Conservation (phyloP, 2,797 vertebrate genomes). For the Acridotheres tristis region DNA sequence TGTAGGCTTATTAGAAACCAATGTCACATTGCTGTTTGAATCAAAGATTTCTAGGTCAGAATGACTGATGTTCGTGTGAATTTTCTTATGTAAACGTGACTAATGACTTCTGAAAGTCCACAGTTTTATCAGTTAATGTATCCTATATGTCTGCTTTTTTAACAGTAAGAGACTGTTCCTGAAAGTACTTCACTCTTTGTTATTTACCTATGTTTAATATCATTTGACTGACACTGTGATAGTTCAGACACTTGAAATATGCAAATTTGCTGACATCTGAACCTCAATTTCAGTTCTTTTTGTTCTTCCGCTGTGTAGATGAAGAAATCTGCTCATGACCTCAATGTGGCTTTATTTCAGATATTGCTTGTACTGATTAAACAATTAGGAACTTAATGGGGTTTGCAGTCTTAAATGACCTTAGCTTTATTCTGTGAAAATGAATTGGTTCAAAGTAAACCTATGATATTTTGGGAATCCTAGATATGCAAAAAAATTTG, state of each 20-base stretch:
- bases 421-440: neutral
- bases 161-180: neutral
- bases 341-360: neutral
- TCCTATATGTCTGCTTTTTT: neutral
- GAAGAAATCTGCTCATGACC: neutral
- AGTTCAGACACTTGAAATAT: neutral
- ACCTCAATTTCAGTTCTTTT: neutral
- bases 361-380: neutral
- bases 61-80: neutral
- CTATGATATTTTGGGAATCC: neutral
- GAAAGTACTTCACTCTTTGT: neutral
- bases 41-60: constrained; percentile 46
- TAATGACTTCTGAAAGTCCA: neutral
- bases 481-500: neutral
- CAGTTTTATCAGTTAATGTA: neutral
- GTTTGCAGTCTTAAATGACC: neutral
- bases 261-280: neutral
- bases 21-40: constrained; percentile 39
- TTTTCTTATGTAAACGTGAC: constrained; percentile 7
- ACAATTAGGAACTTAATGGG: neutral
- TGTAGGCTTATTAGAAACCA: constrained; percentile 36
- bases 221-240: neutral
- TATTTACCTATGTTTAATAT: neutral
- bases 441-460: neutral
- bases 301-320: neutral